phyloP scores from a whole-genome alignment of 2,888 invertebrate genomes.

The Cerastis leucographa region DNA sequence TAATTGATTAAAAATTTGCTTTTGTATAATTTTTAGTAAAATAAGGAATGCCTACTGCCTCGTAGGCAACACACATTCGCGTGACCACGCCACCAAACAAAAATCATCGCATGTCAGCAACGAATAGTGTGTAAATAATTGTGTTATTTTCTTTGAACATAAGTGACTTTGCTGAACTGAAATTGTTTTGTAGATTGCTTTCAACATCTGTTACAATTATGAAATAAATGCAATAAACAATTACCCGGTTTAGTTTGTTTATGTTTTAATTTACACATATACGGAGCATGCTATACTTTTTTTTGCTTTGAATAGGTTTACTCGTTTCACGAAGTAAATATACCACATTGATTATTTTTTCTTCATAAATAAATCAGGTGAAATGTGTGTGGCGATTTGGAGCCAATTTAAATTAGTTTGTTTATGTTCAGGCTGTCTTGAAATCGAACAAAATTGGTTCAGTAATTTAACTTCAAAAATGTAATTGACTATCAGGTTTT shows the following conservation, averaged over 20 bases:
- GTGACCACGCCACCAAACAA: constrained; percentile 32
- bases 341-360: not conserved
- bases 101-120: constrained; percentile 50
- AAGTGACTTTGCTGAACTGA: constrained; percentile 41
- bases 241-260: constrained; percentile 13
- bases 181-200: constrained; percentile 45
- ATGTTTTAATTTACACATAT: constrained; percentile 1
- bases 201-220: constrained; percentile 11
- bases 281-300: not conserved
- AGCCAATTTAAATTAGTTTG: too few relatives aligned
- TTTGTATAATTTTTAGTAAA: not conserved
- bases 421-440: too few relatives aligned
- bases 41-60: not conserved
- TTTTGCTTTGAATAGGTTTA: not conserved
- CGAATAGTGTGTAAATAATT: constrained; percentile 54
- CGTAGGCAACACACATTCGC: constrained; percentile 31
- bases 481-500: too few relatives aligned
- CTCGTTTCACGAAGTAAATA: not conserved
- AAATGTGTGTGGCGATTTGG: too few relatives aligned
- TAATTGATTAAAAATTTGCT: not conserved
- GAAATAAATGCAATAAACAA: constrained; percentile 30
- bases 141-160: constrained; percentile 51
- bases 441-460: too few relatives aligned
- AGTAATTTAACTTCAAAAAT: too few relatives aligned
- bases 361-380: too few relatives aligned